These are phyloP conservation scores for Dimorphilus gyrociliatus DNA, from an alignment of 2,888 invertebrate species.

Conservation along the genomic window DNA sequence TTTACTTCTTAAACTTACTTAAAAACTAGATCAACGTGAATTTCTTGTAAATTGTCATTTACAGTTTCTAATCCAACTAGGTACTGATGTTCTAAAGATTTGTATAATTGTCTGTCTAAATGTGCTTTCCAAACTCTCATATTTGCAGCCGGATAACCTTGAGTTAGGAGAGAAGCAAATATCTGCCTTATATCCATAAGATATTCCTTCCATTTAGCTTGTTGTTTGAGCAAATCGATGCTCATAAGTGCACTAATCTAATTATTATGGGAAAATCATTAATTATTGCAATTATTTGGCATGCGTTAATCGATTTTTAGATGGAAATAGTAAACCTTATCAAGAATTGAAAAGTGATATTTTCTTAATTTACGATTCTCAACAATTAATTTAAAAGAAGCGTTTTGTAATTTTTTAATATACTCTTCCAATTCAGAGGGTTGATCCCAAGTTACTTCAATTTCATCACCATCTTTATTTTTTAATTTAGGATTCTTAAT, in stretches of 20 bases:
- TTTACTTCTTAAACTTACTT: too few species aligned
- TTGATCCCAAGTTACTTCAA: slow-evolving; percentile 72
- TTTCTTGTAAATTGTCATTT: slow-evolving; percentile 70
- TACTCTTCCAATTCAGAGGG: slow-evolving; percentile 68
- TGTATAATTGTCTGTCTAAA: slow-evolving; percentile 84
- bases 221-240: slow-evolving; percentile 69
- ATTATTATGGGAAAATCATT: too few species aligned
- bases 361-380: slow-evolving; percentile 54
- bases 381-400: slow-evolving; percentile 57
- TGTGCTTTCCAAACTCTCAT: slow-evolving; percentile 79
- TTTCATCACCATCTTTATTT: slow-evolving; percentile 21
- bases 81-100: slow-evolving; percentile 78
- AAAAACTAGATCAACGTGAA: slow-evolving; percentile 65
- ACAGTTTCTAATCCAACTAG: slow-evolving; percentile 64
- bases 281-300: too few species aligned
- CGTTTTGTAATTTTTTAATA: slow-evolving; percentile 60
- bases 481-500: slow-evolving; percentile 46
- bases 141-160: slow-evolving; percentile 39
- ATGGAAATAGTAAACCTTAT: slow-evolving; percentile 50
- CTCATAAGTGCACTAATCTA: slow-evolving; percentile 60
- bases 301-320: too few species aligned
- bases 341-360: slow-evolving; percentile 49
- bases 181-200: slow-evolving; percentile 65
- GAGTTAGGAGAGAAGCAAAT: slow-evolving; percentile 58
- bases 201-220: slow-evolving; percentile 73